Conservation (phyloP, 2,888 invertebrate species). For the Rhopalosiphum nymphaeae region DNA sequence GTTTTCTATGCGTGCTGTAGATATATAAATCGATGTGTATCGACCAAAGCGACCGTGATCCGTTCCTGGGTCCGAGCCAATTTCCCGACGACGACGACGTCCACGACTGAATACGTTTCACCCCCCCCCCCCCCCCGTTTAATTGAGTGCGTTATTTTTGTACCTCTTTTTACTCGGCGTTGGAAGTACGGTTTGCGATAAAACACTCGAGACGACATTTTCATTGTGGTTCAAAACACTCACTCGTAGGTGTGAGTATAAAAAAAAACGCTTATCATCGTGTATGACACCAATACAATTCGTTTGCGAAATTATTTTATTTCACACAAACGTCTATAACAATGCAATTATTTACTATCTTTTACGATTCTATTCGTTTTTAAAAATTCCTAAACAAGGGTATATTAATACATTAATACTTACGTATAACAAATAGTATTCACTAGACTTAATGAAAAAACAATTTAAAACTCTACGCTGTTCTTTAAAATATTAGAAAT, state of each 20-base stretch:
- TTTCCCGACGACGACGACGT: conserved; percentile 31
- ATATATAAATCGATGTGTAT: conserved; percentile 26
- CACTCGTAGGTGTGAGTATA: neutral
- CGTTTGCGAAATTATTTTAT: neutral
- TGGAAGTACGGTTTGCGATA: neutral
- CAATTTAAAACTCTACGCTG: too few relatives aligned
- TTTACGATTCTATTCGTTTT: neutral
- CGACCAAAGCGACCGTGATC: conserved; percentile 25
- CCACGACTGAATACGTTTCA: conserved; percentile 24
- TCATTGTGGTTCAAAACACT: neutral
- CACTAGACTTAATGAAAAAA: too few relatives aligned
- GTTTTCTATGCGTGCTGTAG: neutral
- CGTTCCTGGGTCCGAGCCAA: conserved; percentile 28
- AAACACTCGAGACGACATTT: conserved; percentile 10
- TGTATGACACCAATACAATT: neutral
- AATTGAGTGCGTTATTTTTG: conserved; percentile 35
- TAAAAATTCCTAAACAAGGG: neutral
- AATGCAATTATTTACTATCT: too few relatives aligned
- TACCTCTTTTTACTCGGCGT: neutral
- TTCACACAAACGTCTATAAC: neutral
- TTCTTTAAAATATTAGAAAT: neutral
- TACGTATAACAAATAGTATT: too few relatives aligned
- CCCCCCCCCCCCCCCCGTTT: conserved; percentile 17
- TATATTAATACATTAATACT: too few relatives aligned
- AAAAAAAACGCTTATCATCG: conserved; percentile 1